Evolutionary conservation across 2,888 invertebrate species (phyloP), one percentile per base, ranked within the genome.

Genomic region (Chloromyia formosa): DNA sequence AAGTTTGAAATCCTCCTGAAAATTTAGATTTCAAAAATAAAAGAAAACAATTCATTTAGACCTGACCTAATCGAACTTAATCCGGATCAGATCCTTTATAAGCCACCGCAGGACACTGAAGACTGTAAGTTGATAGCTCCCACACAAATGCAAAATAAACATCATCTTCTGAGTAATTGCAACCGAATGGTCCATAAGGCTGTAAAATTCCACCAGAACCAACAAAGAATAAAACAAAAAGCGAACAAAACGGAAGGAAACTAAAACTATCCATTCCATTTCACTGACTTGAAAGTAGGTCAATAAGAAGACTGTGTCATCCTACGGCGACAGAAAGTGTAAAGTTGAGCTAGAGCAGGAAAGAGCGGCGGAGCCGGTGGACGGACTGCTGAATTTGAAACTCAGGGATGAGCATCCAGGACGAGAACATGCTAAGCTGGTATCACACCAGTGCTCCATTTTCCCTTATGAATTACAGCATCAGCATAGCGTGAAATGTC

Each of bases 401-500:
- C n/a, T 62, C 42, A 35, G 7, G 27, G 27, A 35, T 35, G n/a
- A 16, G 16, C 42, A 62, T n/a, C 62, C 12, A 62, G 1, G 16
- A 40, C 40, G 62, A 40, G 62, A 42, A 40, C 40, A 16, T 35
- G 18, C 14, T 9, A 62, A 62, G 42, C 27, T 35, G 3, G 27
- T 35, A 62, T 42, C n/a, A 18, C 62, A 62, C n/a, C 40, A 42
- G 16, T 62, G 62, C 42, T 40, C 40, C 62, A 54, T 54, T 69
- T 69, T 54, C 68, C 35, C 49, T 53, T 27, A 54, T 27, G 54
- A 40, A 66, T 53, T 23, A 23, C 40, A 23, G 53, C 22, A 16
- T 53, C 68, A 69, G 16, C 53, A 54, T 54, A 53, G 68, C 68
- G 68, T 69, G 49, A 69, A 54, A 69, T 69, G 35, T 69, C 68